Base-by-base conservation (phyloP, 1,140 invertebrate species). In the Cydia fagiglandana region DNA sequence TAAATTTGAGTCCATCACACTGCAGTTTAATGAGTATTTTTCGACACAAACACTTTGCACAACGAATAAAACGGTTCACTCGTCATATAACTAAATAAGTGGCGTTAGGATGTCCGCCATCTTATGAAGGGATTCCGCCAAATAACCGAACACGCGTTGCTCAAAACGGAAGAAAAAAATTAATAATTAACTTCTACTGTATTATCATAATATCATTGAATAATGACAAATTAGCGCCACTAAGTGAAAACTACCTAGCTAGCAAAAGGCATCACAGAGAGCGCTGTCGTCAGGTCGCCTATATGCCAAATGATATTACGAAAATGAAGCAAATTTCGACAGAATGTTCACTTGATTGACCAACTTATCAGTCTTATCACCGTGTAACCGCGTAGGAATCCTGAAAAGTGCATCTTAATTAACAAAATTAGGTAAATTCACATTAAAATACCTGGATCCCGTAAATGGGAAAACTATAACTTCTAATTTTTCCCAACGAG, bases 401-500 rank as follows among this genome's bases (percentile, higher is more conserved):
- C n/a, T 70, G 66, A 17, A 70, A 34, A 38, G 6, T 41, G 15
- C 34, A 38, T 38, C 9, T 70, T 45, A 38, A 28, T 24, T 66
- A 75, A 47, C 20, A 73, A 74, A 64, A 30, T 64, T 24, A 41
- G 70, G 17, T 47, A 73, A 47, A 15, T 15, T 17, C 41, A 73
- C 38, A 68, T 74, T 82, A 81, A 82, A 75, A 17, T 88, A 87
- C 83, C 84, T 86, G 80, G 75, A 66, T 75, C 41, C 53, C 73
- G 76, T 77, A 74, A 81, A 75, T 17, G 75, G 73, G 28, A 73
- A 53, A 53, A 53, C 50, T 53, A 53, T 47, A 88, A 83, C 81
- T 88, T 89, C 88, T 79, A 80, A 84, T 83, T 85, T 88, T 88
- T 87, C 86, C 84, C 87, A 88, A 87, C 83, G 88, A 89, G 88